Conservation (phyloP, 2,888 invertebrate species). For the Tetragonisca angustula region DNA sequence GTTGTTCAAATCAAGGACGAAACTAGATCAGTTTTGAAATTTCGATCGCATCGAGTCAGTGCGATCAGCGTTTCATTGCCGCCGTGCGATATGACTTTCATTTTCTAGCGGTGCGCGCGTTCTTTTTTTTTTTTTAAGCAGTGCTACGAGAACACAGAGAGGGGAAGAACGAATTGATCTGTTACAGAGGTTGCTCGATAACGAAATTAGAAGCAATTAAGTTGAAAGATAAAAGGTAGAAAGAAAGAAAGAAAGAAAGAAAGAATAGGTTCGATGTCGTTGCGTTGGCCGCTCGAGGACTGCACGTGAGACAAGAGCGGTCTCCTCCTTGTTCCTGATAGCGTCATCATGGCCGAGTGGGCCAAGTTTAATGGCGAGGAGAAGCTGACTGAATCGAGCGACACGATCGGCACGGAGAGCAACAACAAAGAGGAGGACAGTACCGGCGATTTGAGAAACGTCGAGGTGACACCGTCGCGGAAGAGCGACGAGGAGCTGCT, state of each 20-base stretch:
- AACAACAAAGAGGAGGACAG: not conserved
- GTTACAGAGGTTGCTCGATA: not conserved
- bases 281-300: not conserved
- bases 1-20: constrained; percentile 82
- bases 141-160: constrained; percentile 7
- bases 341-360: constrained; percentile 80
- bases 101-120: constrained; percentile 33
- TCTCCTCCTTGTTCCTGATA: constrained; percentile 13
- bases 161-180: not conserved
- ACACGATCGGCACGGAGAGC: constrained; percentile 14
- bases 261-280: constrained; percentile 23
- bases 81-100: constrained; percentile 28
- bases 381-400: constrained; percentile 52
- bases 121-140: not conserved
- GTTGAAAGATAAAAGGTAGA: too few relatives aligned
- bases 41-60: constrained; percentile 29
- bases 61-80: constrained; percentile 13
- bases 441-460: constrained; percentile 36
- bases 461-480: constrained; percentile 20
- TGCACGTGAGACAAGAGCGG: constrained; percentile 13
- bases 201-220: not conserved
- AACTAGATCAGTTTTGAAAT: constrained; percentile 75
- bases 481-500: constrained; percentile 34
- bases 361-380: constrained; percentile 77
- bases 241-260: not conserved